Base-by-base conservation (phyloP, 2,797 vertebrate species). In the Botia almorhae region DNA sequence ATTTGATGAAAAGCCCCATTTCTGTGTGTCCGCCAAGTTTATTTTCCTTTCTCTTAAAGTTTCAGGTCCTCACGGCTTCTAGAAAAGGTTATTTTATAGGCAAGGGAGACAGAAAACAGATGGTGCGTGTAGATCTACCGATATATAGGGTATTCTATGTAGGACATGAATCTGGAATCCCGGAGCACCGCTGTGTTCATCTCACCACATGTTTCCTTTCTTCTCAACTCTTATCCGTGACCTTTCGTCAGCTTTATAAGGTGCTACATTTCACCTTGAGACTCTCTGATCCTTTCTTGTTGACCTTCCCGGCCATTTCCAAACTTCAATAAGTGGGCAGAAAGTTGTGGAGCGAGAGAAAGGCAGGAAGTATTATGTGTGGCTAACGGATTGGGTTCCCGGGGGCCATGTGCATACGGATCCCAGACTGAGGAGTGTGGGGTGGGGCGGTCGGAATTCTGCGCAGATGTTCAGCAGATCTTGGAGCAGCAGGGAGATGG, bases 391-490 rank as follows among this genome's bases (percentile, higher is more conserved):
- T 29, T 0, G 12, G 21, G 46, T 53, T 76, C 17, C 17, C 19
- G 4, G 16, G 33, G 36, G 64, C 39, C 36, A 39, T 29, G 36
- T 36, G 70, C 36, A 8, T 39, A 39, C 6, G 36, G 6, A 39
- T 39, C 36, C 36, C 36, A 39, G 36, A 16, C 33, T n/a, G 33
- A 53, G 60, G 17, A 33, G 33, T 33, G 33, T 33, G 26, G 33
- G 36, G 36, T 39, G 36, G 36, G 36, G 36, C 7, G 36, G 36
- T 7, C 6, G 64, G 63, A 21, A n/a, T 12, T 70, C 33, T 23
- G 82, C 19, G 56, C 85, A 86, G 74, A 81, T 82, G 85, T 86
- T 82, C 53, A 43, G 56, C 82, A 86, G 82, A 81, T 84, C 51
- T 65, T 48, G 4, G 7, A 69, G 65, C 39, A 21, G 67, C 55